Evolutionary conservation across 2,888 invertebrate genomes (phyloP).

Genomic region (Drosophila prolongata): DNA sequence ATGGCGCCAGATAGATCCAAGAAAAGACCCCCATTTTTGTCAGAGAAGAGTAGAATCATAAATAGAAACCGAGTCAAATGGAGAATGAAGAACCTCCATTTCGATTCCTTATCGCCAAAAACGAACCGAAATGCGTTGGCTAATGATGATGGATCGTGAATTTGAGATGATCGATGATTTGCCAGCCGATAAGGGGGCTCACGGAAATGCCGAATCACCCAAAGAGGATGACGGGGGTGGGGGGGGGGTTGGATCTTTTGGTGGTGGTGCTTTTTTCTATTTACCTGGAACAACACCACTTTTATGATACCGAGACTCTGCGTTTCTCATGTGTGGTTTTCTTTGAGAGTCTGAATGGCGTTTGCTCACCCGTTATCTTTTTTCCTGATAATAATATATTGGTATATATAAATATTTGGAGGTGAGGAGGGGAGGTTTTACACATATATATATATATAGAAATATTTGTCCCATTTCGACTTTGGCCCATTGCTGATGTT

Average conservation of each 20-base stretch:
- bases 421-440: slow-evolving; percentile 3
- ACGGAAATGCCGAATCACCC: slow-evolving; percentile 39
- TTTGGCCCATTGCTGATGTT: slow-evolving; percentile 61
- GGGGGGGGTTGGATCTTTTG: not conserved
- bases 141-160: slow-evolving; percentile 80
- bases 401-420: slow-evolving; percentile 6
- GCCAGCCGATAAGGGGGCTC: slow-evolving; percentile 37
- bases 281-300: slow-evolving; percentile 17
- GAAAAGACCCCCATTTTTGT: not conserved
- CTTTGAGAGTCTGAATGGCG: slow-evolving; percentile 58
- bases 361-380: slow-evolving; percentile 68
- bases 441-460: not conserved
- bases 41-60: slow-evolving; percentile 1
- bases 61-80: not conserved
- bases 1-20: not conserved
- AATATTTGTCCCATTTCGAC: slow-evolving; percentile 49
- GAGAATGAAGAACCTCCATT: slow-evolving; percentile 14
- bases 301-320: slow-evolving; percentile 16
- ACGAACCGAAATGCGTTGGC: slow-evolving; percentile 40
- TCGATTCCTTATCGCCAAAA: slow-evolving; percentile 54
- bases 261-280: slow-evolving; percentile 7
- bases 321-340: slow-evolving; percentile 46
- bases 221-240: not conserved
- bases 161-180: slow-evolving; percentile 80
- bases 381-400: slow-evolving; percentile 60